These are phyloP conservation scores for Gymnothorax javanicus DNA, from an alignment of 2,797 vertebrate species.

Conservation along the genomic window DNA sequence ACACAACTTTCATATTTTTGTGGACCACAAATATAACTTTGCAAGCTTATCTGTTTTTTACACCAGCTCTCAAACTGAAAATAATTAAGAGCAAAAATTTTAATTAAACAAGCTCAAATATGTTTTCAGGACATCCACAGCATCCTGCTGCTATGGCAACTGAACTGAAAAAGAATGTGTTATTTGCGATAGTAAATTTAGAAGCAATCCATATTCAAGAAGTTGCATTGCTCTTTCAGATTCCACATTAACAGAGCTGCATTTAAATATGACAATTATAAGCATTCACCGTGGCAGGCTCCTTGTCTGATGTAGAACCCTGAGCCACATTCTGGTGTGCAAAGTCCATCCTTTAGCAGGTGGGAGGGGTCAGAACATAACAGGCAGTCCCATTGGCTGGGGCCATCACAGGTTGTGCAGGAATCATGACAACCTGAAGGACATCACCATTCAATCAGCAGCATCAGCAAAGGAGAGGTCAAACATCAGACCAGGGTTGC, in stretches of 20 bases:
- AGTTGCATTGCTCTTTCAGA: constrained; percentile 39
- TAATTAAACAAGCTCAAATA: background rate
- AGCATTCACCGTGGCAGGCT: constrained; percentile 76
- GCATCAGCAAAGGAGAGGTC: background rate
- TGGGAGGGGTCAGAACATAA: constrained; percentile 72
- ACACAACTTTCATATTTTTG: too few relatives aligned
- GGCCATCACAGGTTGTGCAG: constrained; percentile 79
- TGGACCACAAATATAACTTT: too few relatives aligned
- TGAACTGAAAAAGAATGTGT: background rate
- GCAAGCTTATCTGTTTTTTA: too few relatives aligned
- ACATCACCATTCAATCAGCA: background rate
- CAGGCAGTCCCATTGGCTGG: constrained; percentile 73
- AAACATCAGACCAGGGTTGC: too few relatives aligned
- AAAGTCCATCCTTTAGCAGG: constrained; percentile 74
- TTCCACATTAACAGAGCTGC: constrained; percentile 53
- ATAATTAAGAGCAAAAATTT: background rate
- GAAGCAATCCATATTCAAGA: constrained; percentile 63
- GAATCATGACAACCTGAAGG: constrained; percentile 82
- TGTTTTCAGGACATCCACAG: background rate
- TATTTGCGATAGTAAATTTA: constrained; percentile 41
- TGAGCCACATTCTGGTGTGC: constrained; percentile 72
- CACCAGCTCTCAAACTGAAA: too few relatives aligned
- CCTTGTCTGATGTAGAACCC: constrained; percentile 77
- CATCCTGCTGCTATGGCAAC: background rate
- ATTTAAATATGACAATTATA: background rate